Evolutionary conservation across 2,113 vertebrate genomes (phyloP), one percentile per base, ranked within the genome.

Genomic region (Percopsis transmontana): DNA sequence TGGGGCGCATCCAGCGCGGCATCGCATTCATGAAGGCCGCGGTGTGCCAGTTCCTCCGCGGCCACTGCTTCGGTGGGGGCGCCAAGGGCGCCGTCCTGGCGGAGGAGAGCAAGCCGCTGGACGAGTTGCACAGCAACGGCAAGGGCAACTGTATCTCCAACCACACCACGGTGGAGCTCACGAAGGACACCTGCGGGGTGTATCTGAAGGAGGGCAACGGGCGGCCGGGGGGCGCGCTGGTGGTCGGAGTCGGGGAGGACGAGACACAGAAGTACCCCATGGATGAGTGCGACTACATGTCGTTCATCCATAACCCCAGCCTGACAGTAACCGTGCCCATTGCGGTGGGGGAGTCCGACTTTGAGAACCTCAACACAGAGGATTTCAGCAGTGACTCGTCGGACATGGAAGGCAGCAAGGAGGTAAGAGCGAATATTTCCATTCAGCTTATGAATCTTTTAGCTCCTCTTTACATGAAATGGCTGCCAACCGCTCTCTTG

Each of bases 301-400:
- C 96, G 1, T 97, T 98, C 59, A 96, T 96, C 87, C 95, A 98
- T 86, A 98, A 97, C 80, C 95, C 96, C 83, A 93, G 92, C 58
- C 94, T 97, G 60, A 97, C 96, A 0, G 94, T 98, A 72, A 96
- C 95, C 0, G 97, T 99, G 39, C 97, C 97, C 1, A 99, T 99
- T 68, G 97, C 97, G 1, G 92, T 96, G 0, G 96, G 96, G 24
- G 97, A 99, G 85, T 99, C 96, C 0, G 97, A 99, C 90, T 98
- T 98, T 81, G 97, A 99, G 88, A 98, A 98, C 78, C 85, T 95
- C 68, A 98, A 97, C 80, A 97, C 96, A 0, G 97, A 99, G 81
- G 97, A 99, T 52, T 98, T 97, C 85, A 99, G 95, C 90, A 98
- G 95, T 2, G 97, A 98, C 41, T 98, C 91, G 0, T 92, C 96